phyloP scores from a whole-genome alignment of 2,888 invertebrate genomes.

The Leptinotarsa juncta region DNA sequence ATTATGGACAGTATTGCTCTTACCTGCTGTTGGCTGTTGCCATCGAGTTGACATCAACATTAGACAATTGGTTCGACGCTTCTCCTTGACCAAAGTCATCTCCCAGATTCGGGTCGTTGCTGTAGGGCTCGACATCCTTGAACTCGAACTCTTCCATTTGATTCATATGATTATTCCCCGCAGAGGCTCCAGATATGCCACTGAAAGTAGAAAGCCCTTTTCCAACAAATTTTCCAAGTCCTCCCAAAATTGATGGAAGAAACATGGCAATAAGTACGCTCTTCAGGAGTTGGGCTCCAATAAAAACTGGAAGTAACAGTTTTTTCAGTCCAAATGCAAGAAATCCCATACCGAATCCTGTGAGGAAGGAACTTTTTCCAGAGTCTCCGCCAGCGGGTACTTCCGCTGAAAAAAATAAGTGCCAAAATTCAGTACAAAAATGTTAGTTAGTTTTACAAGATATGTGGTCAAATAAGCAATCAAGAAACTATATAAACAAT shows the following conservation, averaged over 20 bases:
- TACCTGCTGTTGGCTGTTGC: conserved; percentile 60
- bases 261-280: conserved; percentile 86
- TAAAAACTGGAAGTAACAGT: conserved; percentile 82
- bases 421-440: not conserved
- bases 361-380: conserved; percentile 73
- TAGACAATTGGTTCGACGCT: conserved; percentile 51
- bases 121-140: conserved; percentile 73
- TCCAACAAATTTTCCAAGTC: conserved; percentile 84
- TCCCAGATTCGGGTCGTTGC: conserved; percentile 60
- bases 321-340: conserved; percentile 85
- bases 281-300: conserved; percentile 86
- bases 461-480: no score
- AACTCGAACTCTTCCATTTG: conserved; percentile 79
- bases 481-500: no score
- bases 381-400: conserved; percentile 37
- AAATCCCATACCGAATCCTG: conserved; percentile 76
- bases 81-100: conserved; percentile 61
- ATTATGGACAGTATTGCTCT: not conserved
- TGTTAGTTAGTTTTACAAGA: no score
- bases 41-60: conserved; percentile 46
- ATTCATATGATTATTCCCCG: conserved; percentile 58
- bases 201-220: conserved; percentile 78
- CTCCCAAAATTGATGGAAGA: conserved; percentile 85
- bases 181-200: conserved; percentile 67
- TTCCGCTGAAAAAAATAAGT: not conserved